These are phyloP conservation scores for Rhagoletis pomonella DNA, from an alignment of 1,140 invertebrate genomes.

Conservation along the genomic window DNA sequence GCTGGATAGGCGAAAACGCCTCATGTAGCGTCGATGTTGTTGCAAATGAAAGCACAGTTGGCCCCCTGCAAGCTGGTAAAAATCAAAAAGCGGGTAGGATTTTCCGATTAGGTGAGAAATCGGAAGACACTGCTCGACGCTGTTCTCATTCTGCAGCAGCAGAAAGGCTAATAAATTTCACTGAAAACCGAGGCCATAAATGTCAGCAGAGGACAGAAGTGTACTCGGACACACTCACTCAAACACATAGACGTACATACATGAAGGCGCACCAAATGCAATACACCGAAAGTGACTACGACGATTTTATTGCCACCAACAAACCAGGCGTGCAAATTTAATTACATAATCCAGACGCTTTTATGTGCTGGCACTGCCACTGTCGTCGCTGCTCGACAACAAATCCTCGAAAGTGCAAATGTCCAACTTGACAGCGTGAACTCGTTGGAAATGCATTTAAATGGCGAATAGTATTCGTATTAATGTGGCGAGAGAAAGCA, in stretches of 20 bases:
- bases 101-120: no score
- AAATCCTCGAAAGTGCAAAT: slow-evolving; percentile 17
- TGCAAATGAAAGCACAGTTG: slow-evolving; percentile 22
- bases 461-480: not conserved
- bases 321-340: slow-evolving; percentile 31
- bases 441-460: not conserved
- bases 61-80: slow-evolving; percentile 2
- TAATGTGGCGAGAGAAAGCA: not conserved
- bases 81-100: not conserved
- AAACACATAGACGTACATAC: no score
- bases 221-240: not conserved
- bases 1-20: not conserved
- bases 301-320: slow-evolving; percentile 27
- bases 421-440: not conserved
- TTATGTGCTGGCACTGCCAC: slow-evolving; percentile 31
- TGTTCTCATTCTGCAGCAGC: not conserved
- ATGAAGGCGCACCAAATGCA: no score
- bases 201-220: not conserved
- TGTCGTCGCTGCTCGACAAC: not conserved
- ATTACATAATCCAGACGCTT: slow-evolving; percentile 47
- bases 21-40: not conserved
- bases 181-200: slow-evolving; percentile 31
- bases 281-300: slow-evolving; percentile 35
- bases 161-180: slow-evolving; percentile 1
- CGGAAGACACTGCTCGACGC: not conserved